Evolutionary conservation across 92 coral and sea anemone genomes (phyloP).

Genomic region (Umimayanthus chanpuru): DNA sequence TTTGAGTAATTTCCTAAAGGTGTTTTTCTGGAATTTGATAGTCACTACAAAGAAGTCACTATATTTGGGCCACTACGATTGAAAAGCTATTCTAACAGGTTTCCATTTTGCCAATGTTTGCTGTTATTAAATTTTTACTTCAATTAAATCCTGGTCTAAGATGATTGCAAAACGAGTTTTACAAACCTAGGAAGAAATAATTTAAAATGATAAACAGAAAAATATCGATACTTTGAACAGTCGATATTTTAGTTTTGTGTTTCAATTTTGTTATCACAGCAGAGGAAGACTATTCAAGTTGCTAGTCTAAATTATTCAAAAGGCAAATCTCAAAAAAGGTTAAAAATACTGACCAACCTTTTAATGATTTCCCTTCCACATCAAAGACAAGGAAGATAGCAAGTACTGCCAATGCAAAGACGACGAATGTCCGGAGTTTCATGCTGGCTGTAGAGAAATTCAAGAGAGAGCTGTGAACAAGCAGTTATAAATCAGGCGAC

Average conservation of each 20-base stretch:
- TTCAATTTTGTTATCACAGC: neutral
- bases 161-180: neutral
- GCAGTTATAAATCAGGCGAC: neutral
- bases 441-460: conserved; percentile 31
- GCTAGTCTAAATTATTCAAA: neutral
- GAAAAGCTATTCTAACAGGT: neutral
- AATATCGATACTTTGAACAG: neutral
- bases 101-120: neutral
- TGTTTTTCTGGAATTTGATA: neutral
- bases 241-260: neutral
- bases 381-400: neutral
- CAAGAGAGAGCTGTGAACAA: neutral
- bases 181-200: neutral
- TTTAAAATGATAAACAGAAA: neutral
- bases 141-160: neutral
- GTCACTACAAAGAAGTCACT: neutral
- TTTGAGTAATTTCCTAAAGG: neutral
- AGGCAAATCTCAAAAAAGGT: neutral
- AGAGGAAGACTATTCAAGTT: neutral
- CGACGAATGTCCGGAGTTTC: conserved; percentile 34
- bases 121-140: neutral
- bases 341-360: conserved; percentile 39
- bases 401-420: neutral
- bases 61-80: neutral
- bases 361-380: conserved; percentile 35